Evolutionary conservation across 2,113 vertebrate species (phyloP), one percentile per base, ranked within the genome.

Genomic region (Triplophysa dalaica): DNA sequence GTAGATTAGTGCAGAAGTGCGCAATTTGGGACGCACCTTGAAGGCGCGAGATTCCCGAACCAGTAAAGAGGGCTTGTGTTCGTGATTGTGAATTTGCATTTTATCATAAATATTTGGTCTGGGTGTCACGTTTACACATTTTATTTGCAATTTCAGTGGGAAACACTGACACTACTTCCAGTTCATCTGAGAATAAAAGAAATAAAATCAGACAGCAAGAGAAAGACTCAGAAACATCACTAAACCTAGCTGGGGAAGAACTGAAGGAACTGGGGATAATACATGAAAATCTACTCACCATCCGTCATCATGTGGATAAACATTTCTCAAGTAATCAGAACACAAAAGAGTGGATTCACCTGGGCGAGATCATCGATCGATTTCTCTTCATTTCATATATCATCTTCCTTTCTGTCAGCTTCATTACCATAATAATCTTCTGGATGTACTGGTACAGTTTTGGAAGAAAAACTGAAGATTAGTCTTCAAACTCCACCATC

Each of bases 381-480:
- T 76, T 65, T 24, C 7, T 76, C 13, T 76, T 76, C 8, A 26
- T 19, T 29, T 14, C 48, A 41, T 76, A 76, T 52, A 22, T 76
- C 12, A 9, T 65, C n/a, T 65, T 76, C 14, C 74, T 76, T 22
- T 21, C 43, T 8, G 38, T 76, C 17, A 76, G 74, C 24, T 52
- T 65, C 5, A 11, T 19, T 45, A 65, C 74, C 12, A 76, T 65
- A 52, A 33, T 65, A 21, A 10, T 33, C 7, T 4, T 75, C 5
- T 4, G 73, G 68, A 12, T 58, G n/a, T 64, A 76, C 74, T 65
- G 74, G 74, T 65, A 22, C 43, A 76, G 45, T 54, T 50, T 76
- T 54, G 45, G 50, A 12, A 52, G 24, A 63, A 50, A 33, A 19
- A 11, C 41, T 43, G 26, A 75, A 63, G 43, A 45, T 9, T 52